Percentiles rank a stretch among this genome's conserved stretches.
Conservation (phyloP, 2,888 invertebrate species). For the Reticulitermes lucifugus region DNA sequence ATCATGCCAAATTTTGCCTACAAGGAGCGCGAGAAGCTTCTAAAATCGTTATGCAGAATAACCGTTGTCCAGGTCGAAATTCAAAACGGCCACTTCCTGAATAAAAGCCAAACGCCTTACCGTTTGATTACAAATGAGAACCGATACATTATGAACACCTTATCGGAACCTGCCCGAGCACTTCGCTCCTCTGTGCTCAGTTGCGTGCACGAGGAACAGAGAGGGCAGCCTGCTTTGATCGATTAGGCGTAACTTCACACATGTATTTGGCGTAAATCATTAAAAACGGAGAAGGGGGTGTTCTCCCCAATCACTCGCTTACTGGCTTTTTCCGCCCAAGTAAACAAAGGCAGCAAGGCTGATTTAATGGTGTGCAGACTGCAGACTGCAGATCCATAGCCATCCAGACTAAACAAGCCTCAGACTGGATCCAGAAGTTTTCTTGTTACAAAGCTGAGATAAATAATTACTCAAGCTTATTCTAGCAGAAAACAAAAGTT, state of each 20-base stretch:
- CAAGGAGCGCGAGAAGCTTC: too few relatives aligned
- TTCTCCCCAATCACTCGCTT: not conserved
- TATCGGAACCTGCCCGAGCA: not conserved
- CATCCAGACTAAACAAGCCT: conserved; percentile 22
- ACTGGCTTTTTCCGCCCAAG: conserved; percentile 26
- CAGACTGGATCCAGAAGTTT: conserved; percentile 19
- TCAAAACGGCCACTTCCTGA: too few relatives aligned
- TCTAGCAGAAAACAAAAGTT: not conserved
- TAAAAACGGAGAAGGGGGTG: conserved; percentile 8
- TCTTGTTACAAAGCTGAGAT: not conserved
- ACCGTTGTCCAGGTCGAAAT: too few relatives aligned
- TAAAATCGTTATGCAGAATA: too few relatives aligned
- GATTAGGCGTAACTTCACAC: conserved; percentile 35
- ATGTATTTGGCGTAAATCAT: conserved; percentile 25
- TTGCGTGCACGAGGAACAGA: not conserved
- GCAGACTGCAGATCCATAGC: conserved; percentile 5
- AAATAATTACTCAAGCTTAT: not conserved
- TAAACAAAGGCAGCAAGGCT: conserved; percentile 21
- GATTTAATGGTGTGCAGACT: conserved; percentile 26
- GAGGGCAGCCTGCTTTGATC: conserved; percentile 34
- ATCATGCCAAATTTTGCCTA: too few relatives aligned
- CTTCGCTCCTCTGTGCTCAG: not conserved
- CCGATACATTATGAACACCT: not conserved
- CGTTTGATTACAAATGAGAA: too few relatives aligned
- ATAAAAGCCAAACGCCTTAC: too few relatives aligned